Conservation (phyloP, 1,140 invertebrate species). For the Drosophila repletoides region DNA sequence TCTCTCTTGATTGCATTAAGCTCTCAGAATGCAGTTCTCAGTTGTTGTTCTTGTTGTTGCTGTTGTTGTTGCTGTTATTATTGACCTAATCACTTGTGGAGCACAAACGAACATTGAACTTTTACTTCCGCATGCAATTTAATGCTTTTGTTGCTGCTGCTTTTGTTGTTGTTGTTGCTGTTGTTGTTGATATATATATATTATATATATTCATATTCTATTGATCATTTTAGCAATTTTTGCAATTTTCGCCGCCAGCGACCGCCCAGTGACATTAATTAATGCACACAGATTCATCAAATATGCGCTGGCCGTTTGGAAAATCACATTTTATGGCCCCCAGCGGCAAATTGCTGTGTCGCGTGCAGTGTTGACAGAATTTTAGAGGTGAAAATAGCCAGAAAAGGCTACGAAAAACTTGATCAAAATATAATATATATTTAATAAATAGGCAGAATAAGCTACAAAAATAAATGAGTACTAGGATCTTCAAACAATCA, state of each 20-base stretch:
- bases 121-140: constrained; percentile 82
- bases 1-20: background rate
- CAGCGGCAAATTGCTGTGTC: constrained; percentile 70
- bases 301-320: constrained; percentile 73
- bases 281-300: constrained; percentile 77
- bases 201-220: constrained; percentile 34
- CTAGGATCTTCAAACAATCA: too few species aligned
- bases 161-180: constrained; percentile 5
- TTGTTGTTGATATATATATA: background rate
- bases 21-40: constrained; percentile 49
- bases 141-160: background rate
- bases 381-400: too few species aligned
- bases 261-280: constrained; percentile 75
- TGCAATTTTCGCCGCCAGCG: constrained; percentile 47
- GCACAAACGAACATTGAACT: constrained; percentile 82
- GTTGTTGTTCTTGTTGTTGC: constrained; percentile 33
- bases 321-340: constrained; percentile 73
- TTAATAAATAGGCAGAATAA: too few species aligned
- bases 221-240: constrained; percentile 71
- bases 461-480: too few species aligned
- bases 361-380: too few species aligned
- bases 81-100: constrained; percentile 83
- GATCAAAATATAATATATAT: too few species aligned
- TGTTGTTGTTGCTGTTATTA: constrained; percentile 69
- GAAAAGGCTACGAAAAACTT: too few species aligned